Conservation (phyloP, 2,888 invertebrate species). For the Cheilosia grossa region DNA sequence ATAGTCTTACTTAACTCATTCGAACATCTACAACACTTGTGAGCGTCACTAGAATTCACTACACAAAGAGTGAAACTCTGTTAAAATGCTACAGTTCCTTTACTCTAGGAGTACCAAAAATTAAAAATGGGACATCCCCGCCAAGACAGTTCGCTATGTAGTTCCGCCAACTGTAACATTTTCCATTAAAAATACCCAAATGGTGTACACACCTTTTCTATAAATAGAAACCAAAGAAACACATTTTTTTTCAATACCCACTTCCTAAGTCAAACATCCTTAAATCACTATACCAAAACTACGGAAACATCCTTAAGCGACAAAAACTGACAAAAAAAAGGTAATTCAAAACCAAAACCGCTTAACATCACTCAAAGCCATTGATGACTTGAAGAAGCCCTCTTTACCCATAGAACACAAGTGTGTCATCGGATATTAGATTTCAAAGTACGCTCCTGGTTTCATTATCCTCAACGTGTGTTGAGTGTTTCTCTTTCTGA, state of each 20-base stretch:
- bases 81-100: no score
- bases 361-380: conserved; percentile 61
- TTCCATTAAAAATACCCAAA: background rate
- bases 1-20: no score
- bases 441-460: conserved; percentile 44
- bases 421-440: conserved; percentile 68
- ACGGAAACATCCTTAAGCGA: conserved; percentile 23
- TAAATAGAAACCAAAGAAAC: background rate
- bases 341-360: conserved; percentile 58
- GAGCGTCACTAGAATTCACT: no score
- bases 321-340: conserved; percentile 11
- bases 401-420: conserved; percentile 50
- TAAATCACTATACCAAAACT: conserved; percentile 7
- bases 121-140: no score
- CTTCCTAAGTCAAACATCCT: conserved; percentile 10
- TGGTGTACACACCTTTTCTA: background rate
- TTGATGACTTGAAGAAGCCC: conserved; percentile 33
- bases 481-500: conserved; percentile 12
- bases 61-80: no score
- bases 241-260: background rate
- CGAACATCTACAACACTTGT: no score
- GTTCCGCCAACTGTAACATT: background rate
- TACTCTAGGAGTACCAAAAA: no score
- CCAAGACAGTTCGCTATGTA: no score
- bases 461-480: conserved; percentile 43